These are phyloP conservation scores for Palythoa heliodiscus DNA, from an alignment of 92 coral and sea anemone species.

Conservation along the genomic window DNA sequence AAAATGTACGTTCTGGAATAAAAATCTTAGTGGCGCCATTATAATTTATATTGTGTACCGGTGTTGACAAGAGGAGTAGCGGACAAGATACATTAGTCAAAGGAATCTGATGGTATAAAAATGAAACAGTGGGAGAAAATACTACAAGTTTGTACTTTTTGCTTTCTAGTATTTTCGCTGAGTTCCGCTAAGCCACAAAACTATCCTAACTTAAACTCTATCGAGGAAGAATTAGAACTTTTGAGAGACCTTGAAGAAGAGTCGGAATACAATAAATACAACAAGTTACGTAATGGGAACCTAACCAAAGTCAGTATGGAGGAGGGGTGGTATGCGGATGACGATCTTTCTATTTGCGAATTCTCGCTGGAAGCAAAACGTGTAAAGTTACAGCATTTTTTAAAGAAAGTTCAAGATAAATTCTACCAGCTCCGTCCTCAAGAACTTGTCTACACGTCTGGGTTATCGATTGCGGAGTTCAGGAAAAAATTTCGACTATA, in stretches of 20 bases:
- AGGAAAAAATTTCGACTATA: conserved; percentile 18
- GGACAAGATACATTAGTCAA: neutral
- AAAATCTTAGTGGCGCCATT: neutral
- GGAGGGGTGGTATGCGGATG: neutral
- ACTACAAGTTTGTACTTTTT: neutral
- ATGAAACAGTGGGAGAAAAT: neutral
- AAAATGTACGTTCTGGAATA: neutral
- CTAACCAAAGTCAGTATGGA: neutral
- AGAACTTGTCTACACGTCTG: conserved; percentile 37
- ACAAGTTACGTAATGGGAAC: neutral
- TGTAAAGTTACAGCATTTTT: conserved; percentile 2
- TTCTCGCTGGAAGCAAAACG: conserved; percentile 29
- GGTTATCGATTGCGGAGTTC: neutral
- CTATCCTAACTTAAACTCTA: neutral
- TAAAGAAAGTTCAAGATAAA: conserved; percentile 33
- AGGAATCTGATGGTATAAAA: neutral
- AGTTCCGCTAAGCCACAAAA: neutral
- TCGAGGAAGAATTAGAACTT: conserved; percentile 7
- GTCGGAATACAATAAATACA: neutral
- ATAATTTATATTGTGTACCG: too few relatives aligned
- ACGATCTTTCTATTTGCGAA: neutral
- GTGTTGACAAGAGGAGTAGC: neutral
- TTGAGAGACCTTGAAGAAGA: conserved; percentile 2
- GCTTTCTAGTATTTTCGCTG: neutral
- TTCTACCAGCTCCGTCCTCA: conserved; percentile 24